Conservation (phyloP, 1,140 invertebrate species). For the Medauroidea extradentata region DNA sequence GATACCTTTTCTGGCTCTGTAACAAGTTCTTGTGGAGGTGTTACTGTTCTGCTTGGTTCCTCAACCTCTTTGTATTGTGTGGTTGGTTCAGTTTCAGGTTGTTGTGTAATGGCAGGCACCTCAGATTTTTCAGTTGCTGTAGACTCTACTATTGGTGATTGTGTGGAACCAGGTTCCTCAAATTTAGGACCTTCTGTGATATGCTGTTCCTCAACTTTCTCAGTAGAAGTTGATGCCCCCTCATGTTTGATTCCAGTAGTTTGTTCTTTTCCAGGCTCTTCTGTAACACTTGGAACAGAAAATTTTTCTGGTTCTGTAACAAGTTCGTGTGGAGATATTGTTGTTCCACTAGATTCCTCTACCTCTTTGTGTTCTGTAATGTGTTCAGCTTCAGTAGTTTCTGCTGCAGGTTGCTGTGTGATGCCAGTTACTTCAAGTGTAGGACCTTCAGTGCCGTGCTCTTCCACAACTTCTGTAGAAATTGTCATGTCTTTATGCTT, state of each 20-base stretch:
- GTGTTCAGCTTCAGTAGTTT: constrained; percentile 17
- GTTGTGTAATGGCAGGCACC: constrained; percentile 15
- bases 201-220: no score
- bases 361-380: constrained; percentile 7
- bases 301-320: no score
- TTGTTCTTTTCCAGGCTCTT: no score
- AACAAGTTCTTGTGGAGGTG: constrained; percentile 23
- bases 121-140: constrained; percentile 5
- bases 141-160: constrained; percentile 11
- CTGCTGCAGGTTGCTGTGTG: constrained; percentile 7
- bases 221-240: no score
- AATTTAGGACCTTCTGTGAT: no score
- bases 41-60: constrained; percentile 17
- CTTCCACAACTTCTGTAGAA: no score
- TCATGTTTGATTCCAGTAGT: no score
- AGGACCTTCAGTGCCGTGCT: no score
- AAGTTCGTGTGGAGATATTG: neutral
- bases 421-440: neutral
- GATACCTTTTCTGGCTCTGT: constrained; percentile 17
- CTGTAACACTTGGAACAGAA: no score
- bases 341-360: constrained; percentile 8
- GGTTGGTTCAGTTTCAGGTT: constrained; percentile 10
- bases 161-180: constrained; percentile 18
- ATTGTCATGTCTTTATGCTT: no score
- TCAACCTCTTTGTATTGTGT: constrained; percentile 20